Evolutionary conservation across 2,113 vertebrate species (phyloP), one percentile per base, ranked within the genome.

Genomic region (Noctilio leporinus): DNA sequence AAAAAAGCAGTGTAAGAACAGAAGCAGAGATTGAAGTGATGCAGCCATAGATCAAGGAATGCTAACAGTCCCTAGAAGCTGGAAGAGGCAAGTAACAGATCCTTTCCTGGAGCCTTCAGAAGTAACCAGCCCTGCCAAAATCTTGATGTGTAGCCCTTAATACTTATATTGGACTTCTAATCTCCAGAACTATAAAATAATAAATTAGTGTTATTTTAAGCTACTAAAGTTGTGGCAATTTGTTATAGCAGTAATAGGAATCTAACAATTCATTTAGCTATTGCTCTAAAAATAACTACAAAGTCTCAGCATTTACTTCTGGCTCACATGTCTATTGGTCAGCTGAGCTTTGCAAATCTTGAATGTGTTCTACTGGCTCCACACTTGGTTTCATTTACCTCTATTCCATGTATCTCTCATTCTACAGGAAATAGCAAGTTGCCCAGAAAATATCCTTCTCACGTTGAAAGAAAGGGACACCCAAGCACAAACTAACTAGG

Each of bases 341-440:
- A 15, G 17, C 64, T 84, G 40, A 6, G 33, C 16, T 88, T 35
- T 94, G 40, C 65, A 76, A 26, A 40, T 80, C 16, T 76, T 93
- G 17, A 17, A 28, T 76, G 16, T 67, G n/a, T 86, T 93, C 38
- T 90, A 24, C 24, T 64, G 55, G 9, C 22, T 83, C 30, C 45
- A 20, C 82, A 62, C 15, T 84, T 59, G 47, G 16, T 96, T 91
- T 30, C 51, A 30, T 89, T 92, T 12, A 91, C 33, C 35, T 93
- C 51, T 93, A 59, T 14, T 88, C 55, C 43, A 51, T 76, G 2
- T 10, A 69, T 77, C 15, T 83, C 33, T 84, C 43, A 45, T 89
- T 94, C 38, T 80, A 89, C 30, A 72, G n/a, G 49, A 89, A 96
- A 93, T 55, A 93, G 10, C 3, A 69, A 80, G 33, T 69, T 94